Base-by-base conservation (phyloP, 2,797 vertebrate species). In the Falco biarmicus region DNA sequence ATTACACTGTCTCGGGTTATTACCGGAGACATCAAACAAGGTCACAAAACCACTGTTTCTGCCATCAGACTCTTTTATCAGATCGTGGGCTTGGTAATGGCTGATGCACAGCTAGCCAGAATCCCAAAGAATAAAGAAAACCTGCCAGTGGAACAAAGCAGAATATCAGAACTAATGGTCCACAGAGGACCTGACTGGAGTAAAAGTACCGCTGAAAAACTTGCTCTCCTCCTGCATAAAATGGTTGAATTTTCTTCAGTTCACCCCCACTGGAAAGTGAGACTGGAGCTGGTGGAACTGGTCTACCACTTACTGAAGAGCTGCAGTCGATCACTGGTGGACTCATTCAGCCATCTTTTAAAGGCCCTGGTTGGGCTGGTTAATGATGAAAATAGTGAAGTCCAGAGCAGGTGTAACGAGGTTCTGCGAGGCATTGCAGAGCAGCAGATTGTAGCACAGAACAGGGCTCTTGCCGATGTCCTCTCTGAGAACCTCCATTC, bases 251-350 rank as follows among this genome's bases (percentile, higher is more conserved):
- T 97, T 68, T 98, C 98, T 29, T 98, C 98, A 0, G 96, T 97
- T n/a, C 98, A 99, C 90, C 98, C 98, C 4, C 99, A 99, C 96
- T 99, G 99, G 99, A 99, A 97, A 87, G 99, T 99, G 31, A 98
- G 99, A 45, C 95, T 99, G 68, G 98, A 98, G 91, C 94, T 99
- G 93, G 97, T 99, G 56, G 98, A 98, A 48, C 91, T 99, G 57
- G 98, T 98, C 1, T 96, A 98, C 29, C 93, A 98, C 90, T 98
- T 99, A 61, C 96, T 99, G 93, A 91, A 94, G 48, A 97, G 87
- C 47, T 99, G 99, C 59, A 97, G 97, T 47, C 98, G 64, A 48
- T 99, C 99, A 0, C 95, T 99, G 90, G 96, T 95, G 21, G 98
- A 97, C 69, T 98, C 99, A 0, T 97, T 98, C 3, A 98, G 99